Base-by-base conservation (phyloP, 2,113 vertebrate species). In the Siniperca knerii region DNA sequence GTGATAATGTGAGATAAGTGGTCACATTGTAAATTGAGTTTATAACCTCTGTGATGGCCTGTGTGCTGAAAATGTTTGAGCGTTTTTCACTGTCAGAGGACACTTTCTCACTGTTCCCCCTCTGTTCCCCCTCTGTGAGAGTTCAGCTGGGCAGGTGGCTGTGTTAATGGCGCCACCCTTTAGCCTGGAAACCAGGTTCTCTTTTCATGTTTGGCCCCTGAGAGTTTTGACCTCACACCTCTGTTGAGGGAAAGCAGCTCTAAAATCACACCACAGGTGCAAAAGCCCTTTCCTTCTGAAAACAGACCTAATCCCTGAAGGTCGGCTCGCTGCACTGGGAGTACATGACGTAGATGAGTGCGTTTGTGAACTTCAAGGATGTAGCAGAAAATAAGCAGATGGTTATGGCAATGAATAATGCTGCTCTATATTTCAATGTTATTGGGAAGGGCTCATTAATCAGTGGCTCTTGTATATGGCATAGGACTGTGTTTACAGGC, bases 261-360 rank as follows among this genome's bases (percentile, higher is more conserved):
- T 76, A 70, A 84, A 90, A 85, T 79, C 87, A 69, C 73, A 88
- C 62, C 89, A 94, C 93, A 95, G 92, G 95, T 96, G 93, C 92
- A 87, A 79, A 90, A 92, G 85, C 67, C 82, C 85, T 91, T 91
- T 90, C 77, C 78, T 46, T 68, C 82, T 81, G 74, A 83, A 67
- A 86, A 73, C 80, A 83, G 90, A 58, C 70, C 71, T 12, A 58
- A 73, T 60, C 75, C 70, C 75, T 73, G 66, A 84, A 76, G 86
- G 81, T 81, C 74, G 16, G 9, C 64, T 21, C 25, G 46, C 70
- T 77, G 81, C 68, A 0, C 57, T n/a, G 73, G 78, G 67, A 81
- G 62, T 5, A 20, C 52, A 6, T 66, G 79, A 89, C 50, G 81
- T 25, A 54, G 42, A 78, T 40, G 69, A 58, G 37, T 79, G 66